Percentiles rank a stretch among this genome's conserved stretches.
These are phyloP conservation scores for Eulemur mongoz DNA, from an alignment of 2,797 vertebrate species.

Conservation along the genomic window DNA sequence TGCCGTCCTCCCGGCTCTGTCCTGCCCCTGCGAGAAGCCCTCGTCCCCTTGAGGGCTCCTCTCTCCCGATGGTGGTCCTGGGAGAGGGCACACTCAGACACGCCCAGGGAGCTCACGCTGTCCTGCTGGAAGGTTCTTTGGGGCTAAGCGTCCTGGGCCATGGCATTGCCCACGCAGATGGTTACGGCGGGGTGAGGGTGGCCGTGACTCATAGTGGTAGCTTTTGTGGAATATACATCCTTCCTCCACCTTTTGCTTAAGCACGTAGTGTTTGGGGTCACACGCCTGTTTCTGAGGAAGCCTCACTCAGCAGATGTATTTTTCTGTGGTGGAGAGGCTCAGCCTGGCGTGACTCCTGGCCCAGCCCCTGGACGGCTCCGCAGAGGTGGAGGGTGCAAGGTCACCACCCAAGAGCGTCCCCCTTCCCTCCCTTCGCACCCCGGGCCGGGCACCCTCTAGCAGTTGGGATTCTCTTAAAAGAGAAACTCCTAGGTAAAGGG, in stretches of 20 bases:
- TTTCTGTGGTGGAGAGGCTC: neutral
- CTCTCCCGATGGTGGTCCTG: rapidly evolving
- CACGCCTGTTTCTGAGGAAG: neutral
- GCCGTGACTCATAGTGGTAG: rapidly evolving
- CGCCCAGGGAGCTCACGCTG: rapidly evolving
- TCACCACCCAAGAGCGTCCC: rapidly evolving
- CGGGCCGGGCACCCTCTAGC: neutral
- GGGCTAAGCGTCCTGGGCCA: neutral
- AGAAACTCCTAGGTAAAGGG: neutral
- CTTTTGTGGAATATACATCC: neutral
- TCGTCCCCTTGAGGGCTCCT: neutral
- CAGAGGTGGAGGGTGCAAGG: rapidly evolving
- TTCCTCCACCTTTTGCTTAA: neutral
- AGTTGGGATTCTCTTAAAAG: neutral
- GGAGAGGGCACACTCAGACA: neutral
- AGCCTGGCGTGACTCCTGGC: neutral
- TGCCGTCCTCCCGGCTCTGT: neutral
- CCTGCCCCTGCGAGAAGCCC: rapidly evolving
- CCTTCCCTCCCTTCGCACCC: rapidly evolving
- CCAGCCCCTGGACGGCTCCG: no score
- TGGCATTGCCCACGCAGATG: rapidly evolving
- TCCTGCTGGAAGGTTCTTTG: neutral
- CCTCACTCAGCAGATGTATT: rapidly evolving
- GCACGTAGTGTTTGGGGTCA: neutral
- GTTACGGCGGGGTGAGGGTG: neutral